Base-by-base conservation (phyloP, 1,140 invertebrate species). In the Diachasmimorpha longicaudata region DNA sequence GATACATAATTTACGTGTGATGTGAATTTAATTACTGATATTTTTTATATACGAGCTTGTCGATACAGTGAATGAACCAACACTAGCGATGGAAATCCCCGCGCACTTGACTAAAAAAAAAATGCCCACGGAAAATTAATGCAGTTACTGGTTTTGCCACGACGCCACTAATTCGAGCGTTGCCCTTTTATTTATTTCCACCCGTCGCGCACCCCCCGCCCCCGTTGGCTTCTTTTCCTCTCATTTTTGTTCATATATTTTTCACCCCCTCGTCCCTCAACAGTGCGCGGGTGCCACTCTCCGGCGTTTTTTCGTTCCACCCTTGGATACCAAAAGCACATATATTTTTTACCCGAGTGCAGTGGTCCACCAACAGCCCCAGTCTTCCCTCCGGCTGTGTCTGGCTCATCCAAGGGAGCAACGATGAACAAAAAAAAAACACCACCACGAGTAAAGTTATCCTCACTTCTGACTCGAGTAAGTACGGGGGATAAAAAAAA, bases 61-160 rank as follows among this genome's bases (percentile, higher is more conserved):
- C 31, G 31, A 31, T 31, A 31, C 31, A 31, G 31, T 31, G 6
- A 31, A 13, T 37, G 10, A 19, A 52, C 25, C n/a, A 52, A 21
- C 31, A 21, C 4, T 70, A 3, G 36, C 36, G 16, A 70, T 4
- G 4, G 52, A 74, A 68, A 68, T 68, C 37, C 14, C 19, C 44
- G 63, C 39, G 44, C 63, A 48, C 37, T 44, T 21, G 63, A 46
- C n/a, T n/a, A n/a, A n/a, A 2, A 46, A 46, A 46, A 46, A 46
- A 55, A 42, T 69, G 14, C 6, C 13, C n/a, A 69, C 19, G 46
- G 42, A 44, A 76, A 77, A 74, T 52, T 77, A 70, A 73, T 73
- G 71, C 71, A 73, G 67, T 74, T 70, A 36, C 76, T 77, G 76
- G 66, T 70, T 77, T 74, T 77, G 71, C 68, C 75, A 77, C 70